These are phyloP conservation scores for Kradibia gibbosae DNA, from an alignment of 1,140 invertebrate genomes.

Conservation along the genomic window DNA sequence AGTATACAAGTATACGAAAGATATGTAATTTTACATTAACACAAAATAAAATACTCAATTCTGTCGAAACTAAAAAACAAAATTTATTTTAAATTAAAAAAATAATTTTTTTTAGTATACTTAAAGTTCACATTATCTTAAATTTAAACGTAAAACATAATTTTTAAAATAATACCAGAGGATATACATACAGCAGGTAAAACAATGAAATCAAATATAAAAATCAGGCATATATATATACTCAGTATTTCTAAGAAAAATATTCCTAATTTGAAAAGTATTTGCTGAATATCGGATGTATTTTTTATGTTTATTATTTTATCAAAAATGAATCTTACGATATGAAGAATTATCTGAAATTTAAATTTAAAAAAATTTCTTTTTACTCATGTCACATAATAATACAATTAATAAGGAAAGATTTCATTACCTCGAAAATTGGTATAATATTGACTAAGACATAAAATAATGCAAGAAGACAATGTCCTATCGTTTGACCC, in stretches of 20 bases:
- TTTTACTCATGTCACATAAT: not conserved
- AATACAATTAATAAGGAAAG: slow-evolving; percentile 11
- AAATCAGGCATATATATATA: slow-evolving; percentile 62
- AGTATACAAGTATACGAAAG: too few relatives aligned
- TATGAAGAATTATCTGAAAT: slow-evolving; percentile 65
- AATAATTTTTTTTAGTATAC: too few relatives aligned
- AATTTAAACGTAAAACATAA: slow-evolving; percentile 58
- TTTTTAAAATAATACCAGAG: slow-evolving; percentile 59
- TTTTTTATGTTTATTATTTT: slow-evolving; percentile 61
- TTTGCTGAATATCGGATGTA: slow-evolving; percentile 58
- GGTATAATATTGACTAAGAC: slow-evolving; percentile 62
- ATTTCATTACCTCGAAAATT: slow-evolving; percentile 59
- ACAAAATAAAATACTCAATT: too few relatives aligned
- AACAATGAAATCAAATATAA: slow-evolving; percentile 64
- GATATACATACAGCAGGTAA: slow-evolving; percentile 62
- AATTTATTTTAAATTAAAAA: too few relatives aligned
- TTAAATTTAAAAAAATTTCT: slow-evolving; percentile 43
- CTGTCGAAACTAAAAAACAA: too few relatives aligned
- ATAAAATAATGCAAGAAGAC: slow-evolving; percentile 61
- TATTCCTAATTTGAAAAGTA: slow-evolving; percentile 58
- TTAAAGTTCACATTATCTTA: too few relatives aligned
- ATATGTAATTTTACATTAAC: too few relatives aligned
- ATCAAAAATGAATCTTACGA: slow-evolving; percentile 64
- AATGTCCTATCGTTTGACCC: slow-evolving; percentile 62
- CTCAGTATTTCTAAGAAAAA: slow-evolving; percentile 61